phyloP scores from a whole-genome alignment of 2,797 vertebrate species.

The Eremophila alpestris region DNA sequence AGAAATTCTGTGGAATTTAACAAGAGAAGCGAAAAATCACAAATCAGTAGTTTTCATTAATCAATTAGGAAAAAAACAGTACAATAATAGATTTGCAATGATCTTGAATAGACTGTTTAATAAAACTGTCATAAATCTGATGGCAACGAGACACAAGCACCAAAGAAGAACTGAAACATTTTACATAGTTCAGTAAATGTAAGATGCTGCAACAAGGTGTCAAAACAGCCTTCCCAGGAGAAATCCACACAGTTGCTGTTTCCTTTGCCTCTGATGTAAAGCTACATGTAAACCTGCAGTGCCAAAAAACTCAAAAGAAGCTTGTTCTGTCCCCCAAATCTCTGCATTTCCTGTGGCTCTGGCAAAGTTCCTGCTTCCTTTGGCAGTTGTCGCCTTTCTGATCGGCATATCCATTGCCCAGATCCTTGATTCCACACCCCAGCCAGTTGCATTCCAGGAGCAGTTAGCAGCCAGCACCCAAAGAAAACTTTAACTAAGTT shows the following conservation, averaged over 20 bases:
- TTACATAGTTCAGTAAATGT: not conserved
- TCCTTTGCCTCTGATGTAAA: not conserved
- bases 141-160: not conserved
- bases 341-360: not conserved
- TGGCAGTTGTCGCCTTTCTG: not conserved
- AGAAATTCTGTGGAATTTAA: not conserved
- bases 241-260: not conserved
- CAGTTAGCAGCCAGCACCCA: not conserved
- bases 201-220: conserved; percentile 4
- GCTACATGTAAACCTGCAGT: not conserved
- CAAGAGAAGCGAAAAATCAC: not conserved
- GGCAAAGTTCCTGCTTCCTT: not conserved
- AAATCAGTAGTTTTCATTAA: conserved; percentile 3
- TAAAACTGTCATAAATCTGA: conserved; percentile 24
- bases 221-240: conserved; percentile 1
- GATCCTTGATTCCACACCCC: not conserved
- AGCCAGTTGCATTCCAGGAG: not conserved
- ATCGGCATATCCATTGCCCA: not conserved
- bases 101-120: conserved; percentile 20
- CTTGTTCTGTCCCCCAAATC: not conserved
- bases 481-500: conserved; percentile 42
- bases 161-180: not conserved
- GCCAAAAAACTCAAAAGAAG: not conserved
- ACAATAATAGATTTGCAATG: conserved; percentile 16
- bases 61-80: not conserved